Evolutionary conservation across 2,888 invertebrate species (phyloP), one percentile per base, ranked within the genome.

Genomic region (Belgica antarctica): DNA sequence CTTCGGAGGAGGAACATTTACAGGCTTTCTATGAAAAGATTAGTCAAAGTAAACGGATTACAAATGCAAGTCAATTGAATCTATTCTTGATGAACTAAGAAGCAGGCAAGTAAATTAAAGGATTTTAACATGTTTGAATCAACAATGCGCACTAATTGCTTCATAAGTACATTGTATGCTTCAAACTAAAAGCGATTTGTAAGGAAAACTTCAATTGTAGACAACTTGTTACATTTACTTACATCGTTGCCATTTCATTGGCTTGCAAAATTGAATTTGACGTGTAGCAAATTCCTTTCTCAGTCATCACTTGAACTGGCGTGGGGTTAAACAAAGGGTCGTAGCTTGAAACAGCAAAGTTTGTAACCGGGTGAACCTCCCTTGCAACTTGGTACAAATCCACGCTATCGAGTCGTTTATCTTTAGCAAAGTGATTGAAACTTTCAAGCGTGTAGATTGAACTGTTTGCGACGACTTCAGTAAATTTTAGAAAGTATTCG

Each of bases 241-340:
- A 52, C 52, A 7, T 22, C 22, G 52, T 52, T 52, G 19, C 52
- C 22, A 12, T 7, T 17, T 7, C 3, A 3, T 22, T 52, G 3
- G 17, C 7, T 3, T 8, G 22, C 74, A 79, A 76, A 31, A 79
- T 76, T 0, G 87, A 86, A 75, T 88, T 89, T 28, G 86, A 83
- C 2, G 83, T 81, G 75, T 85, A 85, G 73, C 89, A 89, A 0
- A 83, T 79, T 0, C 89, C 89, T 5, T 82, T 78, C 74, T 89
- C 89, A 0, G 88, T 87, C 81, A 89, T 83, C 1, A 86, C 81
- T 0, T 69, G 34, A 34, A 28, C 83, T 1, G 59, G 8, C 2
- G 5, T 10, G n/a, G 52, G 52, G n/a, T 69, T 52, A 12, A 8
- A 28, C 12, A n/a, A 57, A 22, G 52, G 75, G 73, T 31, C 73